Base-by-base conservation (phyloP, 2,113 vertebrate species). In the Rhombomys opimus region DNA sequence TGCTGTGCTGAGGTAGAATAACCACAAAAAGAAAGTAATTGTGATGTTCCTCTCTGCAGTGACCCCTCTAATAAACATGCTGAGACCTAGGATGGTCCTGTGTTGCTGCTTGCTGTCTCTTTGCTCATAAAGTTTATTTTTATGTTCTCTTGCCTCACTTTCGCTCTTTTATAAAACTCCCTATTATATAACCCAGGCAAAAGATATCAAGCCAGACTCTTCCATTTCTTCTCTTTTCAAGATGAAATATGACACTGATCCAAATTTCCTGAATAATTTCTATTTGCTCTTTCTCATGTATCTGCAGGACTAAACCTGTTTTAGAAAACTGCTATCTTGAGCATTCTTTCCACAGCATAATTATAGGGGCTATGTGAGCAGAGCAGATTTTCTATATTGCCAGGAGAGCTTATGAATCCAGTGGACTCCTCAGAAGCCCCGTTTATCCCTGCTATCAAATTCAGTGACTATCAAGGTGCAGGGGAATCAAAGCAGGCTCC, bases 301-400 rank as follows among this genome's bases (percentile, higher is more conserved):
- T 84, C 70, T 50, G 25, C 5, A 11, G 65, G 90, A 70, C 15
- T 87, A 86, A 90, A 90, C 20, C 41, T 89, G 23, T 67, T 96
- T 95, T 63, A 93, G 85, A 90, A 90, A 67, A 76, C 18, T 95
- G 32, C 8, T 50, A n/a, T 75, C 41, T 63, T 86, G 50, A 92
- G 59, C 67, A 77, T 57, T 89, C 68, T 96, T 85, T 90, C 46
- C n/a, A 81, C 13, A 46, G 65, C 41, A 59, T 27, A 88, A 91
- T 63, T 89, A 68, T 87, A 85, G 93, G 72, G 95, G 94, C 35
- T 94, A 67, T 93, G 87, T 54, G 92, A 93, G 75, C 87, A 97
- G 46, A 93, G 38, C 77, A 98, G 82, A 93, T 61, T 70, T 76
- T 67, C 23, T 72, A 72, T 88, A 70, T 88, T 92, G 73, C 75